Conservation (phyloP, 2,113 vertebrate genomes). For the Neotragus pygmaeus region DNA sequence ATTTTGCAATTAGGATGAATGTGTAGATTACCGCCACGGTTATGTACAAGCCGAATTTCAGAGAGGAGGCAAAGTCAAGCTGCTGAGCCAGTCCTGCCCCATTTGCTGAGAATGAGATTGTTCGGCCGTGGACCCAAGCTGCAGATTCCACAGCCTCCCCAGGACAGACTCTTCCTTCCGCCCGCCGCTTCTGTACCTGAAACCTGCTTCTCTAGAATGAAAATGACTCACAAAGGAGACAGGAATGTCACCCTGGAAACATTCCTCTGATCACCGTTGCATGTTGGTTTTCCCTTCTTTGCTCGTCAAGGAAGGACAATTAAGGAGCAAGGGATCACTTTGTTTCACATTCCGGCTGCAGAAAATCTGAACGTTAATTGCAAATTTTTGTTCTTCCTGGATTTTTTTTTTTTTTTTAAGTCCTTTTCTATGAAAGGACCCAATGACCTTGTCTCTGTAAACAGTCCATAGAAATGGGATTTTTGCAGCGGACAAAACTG, state of each 20-base stretch:
- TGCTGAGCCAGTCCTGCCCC: not conserved
- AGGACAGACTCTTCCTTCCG: not conserved
- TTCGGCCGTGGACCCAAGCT: not conserved
- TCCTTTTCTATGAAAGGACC: not conserved
- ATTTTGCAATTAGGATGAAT: not conserved
- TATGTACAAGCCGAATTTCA: not conserved
- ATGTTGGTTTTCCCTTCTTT: not conserved
- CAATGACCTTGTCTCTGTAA: not conserved
- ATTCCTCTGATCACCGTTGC: not conserved
- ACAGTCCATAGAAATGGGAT: not conserved
- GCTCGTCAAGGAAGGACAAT: not conserved
- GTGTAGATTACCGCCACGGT: too few species aligned
- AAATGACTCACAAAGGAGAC: not conserved
- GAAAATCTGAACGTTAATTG: not conserved
- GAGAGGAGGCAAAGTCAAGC: not conserved
- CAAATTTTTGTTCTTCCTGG: not conserved
- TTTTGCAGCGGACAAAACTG: not conserved
- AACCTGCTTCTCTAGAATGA: not conserved
- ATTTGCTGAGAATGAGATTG: not conserved
- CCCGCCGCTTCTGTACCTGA: not conserved
- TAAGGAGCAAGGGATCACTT: not conserved
- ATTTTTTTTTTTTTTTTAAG: too few species aligned
- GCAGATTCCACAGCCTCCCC: not conserved
- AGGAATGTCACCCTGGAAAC: not conserved
- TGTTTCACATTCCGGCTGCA: not conserved